These are phyloP conservation scores for Frankliniella fusca DNA, from an alignment of 2,888 invertebrate species.

Conservation along the genomic window DNA sequence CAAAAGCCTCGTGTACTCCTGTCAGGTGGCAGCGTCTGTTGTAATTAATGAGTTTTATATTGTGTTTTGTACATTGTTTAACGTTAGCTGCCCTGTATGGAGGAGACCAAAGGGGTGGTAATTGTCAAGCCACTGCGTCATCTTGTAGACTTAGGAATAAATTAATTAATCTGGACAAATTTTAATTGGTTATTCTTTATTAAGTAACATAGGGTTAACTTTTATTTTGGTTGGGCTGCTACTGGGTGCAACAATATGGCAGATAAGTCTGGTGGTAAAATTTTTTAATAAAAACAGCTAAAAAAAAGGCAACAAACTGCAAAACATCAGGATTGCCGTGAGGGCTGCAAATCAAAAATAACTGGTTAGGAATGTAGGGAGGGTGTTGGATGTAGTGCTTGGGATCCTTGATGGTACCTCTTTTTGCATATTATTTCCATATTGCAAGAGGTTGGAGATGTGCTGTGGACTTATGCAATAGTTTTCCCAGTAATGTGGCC, in stretches of 20 bases:
- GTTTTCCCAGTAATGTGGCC: neutral
- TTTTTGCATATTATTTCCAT: neutral
- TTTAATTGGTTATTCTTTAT: neutral
- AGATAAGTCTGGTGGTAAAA: too few species aligned
- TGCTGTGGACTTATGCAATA: neutral
- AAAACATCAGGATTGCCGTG: neutral
- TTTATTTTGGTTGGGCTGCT: constrained; percentile 13
- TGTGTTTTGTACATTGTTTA: constrained; percentile 25
- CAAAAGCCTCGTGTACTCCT: neutral
- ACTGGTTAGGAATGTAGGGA: neutral
- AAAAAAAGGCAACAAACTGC: too few species aligned
- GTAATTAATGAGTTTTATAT: constrained; percentile 27
- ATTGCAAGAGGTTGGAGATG: too few species aligned
- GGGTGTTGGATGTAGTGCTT: neutral
- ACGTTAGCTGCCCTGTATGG: constrained; percentile 7
- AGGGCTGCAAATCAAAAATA: constrained; percentile 1
- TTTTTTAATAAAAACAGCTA: too few species aligned
- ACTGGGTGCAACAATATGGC: neutral
- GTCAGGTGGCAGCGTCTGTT: constrained; percentile 9
- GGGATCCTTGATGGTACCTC: neutral
- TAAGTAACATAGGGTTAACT: neutral
- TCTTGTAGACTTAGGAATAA: neutral
- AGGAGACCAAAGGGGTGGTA: constrained; percentile 12
- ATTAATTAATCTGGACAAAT: neutral
- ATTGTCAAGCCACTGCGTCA: constrained; percentile 5